phyloP scores from a whole-genome alignment of 2,113 vertebrate species.

The Heliornis fulica region DNA sequence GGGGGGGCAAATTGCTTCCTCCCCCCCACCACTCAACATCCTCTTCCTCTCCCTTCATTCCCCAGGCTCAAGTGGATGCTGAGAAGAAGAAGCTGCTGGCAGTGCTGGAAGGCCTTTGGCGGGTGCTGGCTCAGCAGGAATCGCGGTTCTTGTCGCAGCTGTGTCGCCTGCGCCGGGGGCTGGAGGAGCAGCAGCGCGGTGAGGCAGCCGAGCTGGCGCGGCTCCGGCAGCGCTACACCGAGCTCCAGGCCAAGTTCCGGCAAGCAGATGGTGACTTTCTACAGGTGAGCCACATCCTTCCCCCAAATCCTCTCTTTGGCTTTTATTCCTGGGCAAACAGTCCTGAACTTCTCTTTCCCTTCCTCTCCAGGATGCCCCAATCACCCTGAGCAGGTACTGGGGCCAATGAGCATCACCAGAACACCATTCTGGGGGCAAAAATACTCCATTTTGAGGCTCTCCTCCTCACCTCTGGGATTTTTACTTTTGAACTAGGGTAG shows the following conservation, averaged over 20 bases:
- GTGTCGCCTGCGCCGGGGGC: rapidly evolving
- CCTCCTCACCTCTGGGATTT: neutral
- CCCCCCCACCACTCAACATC: no score
- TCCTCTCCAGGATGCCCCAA: neutral
- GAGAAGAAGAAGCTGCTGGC: neutral
- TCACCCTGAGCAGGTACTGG: neutral
- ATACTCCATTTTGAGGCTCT: rapidly evolving
- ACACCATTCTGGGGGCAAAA: neutral
- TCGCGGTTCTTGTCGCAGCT: rapidly evolving
- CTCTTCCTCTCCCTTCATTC: neutral
- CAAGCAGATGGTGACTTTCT: neutral
- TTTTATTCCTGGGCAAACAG: neutral
- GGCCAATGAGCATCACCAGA: neutral
- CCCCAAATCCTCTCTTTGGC: neutral
- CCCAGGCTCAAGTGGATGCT: neutral
- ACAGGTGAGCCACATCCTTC: neutral
- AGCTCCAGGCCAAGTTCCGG: neutral
- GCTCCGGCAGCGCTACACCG: neutral
- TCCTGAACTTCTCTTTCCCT: neutral
- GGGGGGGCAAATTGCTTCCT: no score
- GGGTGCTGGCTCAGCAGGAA: neutral
- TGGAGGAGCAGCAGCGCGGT: neutral
- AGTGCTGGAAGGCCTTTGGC: rapidly evolving
- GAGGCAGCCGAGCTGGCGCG: neutral
- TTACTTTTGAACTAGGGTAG: neutral